Conservation (phyloP, 2,797 vertebrate genomes). For the Gymnodraco acuticeps region DNA sequence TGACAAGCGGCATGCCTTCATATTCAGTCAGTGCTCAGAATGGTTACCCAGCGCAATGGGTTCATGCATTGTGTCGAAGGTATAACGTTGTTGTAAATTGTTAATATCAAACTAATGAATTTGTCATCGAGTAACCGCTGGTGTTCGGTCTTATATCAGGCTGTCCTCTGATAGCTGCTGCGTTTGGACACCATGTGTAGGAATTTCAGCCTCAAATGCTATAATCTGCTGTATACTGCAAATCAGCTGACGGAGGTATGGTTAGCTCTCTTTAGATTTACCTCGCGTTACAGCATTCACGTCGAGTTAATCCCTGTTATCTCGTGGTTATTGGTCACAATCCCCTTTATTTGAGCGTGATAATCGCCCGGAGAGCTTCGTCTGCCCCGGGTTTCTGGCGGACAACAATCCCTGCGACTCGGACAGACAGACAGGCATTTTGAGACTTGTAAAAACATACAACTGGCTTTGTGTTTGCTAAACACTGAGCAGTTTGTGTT, state of each 20-base stretch:
- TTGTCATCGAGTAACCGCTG: background rate
- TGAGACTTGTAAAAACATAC: conserved; percentile 62
- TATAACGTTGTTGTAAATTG: background rate
- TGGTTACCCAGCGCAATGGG: background rate
- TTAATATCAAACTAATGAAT: background rate
- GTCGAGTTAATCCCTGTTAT: conserved; percentile 46
- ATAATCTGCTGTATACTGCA: conserved; percentile 65
- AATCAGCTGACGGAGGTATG: conserved; percentile 70
- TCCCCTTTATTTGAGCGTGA: conserved; percentile 34
- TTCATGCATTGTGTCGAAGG: background rate
- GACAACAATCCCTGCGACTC: conserved; percentile 41
- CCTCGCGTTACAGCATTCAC: conserved; percentile 30
- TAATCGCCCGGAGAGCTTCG: conserved; percentile 22
- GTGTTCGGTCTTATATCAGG: background rate
- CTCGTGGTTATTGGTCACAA: conserved; percentile 47
- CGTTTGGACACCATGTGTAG: conserved; percentile 52
- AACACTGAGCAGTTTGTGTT: conserved; percentile 70
- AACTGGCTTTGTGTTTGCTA: conserved; percentile 44
- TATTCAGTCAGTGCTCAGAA: background rate
- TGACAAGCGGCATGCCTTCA: background rate
- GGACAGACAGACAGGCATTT: conserved; percentile 57
- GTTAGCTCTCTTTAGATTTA: conserved; percentile 46
- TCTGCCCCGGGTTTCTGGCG: conserved; percentile 39
- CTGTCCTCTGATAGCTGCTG: conserved; percentile 4
- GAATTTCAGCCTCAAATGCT: conserved; percentile 57